Evolutionary conservation across 2,113 vertebrate species (phyloP), one percentile per base, ranked within the genome.

Genomic region (Myotis lucifugus): DNA sequence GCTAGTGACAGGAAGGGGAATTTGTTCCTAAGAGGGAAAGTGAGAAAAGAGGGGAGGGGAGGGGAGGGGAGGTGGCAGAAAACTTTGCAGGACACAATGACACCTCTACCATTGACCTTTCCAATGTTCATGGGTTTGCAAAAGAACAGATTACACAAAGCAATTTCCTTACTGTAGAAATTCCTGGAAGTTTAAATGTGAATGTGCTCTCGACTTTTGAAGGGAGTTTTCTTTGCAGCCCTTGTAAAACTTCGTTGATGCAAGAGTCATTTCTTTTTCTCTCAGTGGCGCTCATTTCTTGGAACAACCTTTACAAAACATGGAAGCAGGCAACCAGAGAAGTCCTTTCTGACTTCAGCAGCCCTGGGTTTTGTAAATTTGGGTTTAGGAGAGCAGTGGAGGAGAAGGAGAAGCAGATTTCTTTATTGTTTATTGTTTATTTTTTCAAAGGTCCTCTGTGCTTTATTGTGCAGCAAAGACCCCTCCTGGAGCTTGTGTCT

Each of bases 11-110:
- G 56, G 29, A 83, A 79, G 13, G 29, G 42, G 40, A 50, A 74
- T 69, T 78, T 74, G 19, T 64, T 85, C 25, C 21, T 56, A 64
- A 77, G 1, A 70, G 14, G 18, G 29, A 70, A 67, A 17, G 27
- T 19, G 1, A 40, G 8, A 46, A n/a, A 11, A 46, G 3, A n/a
- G n/a, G 18, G 2, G 17, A 17, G 8, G 2, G 12, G 11, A 4
- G 0, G 8, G 3, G n/a, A 23, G 5, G 29, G 15, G 6, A 77
- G 46, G 42, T 6, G 3, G 23, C 34, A 66, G 67, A 92, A 76
- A 29, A 21, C 19, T 69, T 17, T 73, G 4, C 19, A 52, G 61
- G 9, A 90, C 29, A 67, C 6, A 40, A 0, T 17, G 19, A 54
- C 6, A 23, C 8, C 61, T 89, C 37, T 89, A 52, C 15, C 7